These are phyloP conservation scores for Volucella bombylans DNA, from an alignment of 2,888 invertebrate species.

Conservation along the genomic window DNA sequence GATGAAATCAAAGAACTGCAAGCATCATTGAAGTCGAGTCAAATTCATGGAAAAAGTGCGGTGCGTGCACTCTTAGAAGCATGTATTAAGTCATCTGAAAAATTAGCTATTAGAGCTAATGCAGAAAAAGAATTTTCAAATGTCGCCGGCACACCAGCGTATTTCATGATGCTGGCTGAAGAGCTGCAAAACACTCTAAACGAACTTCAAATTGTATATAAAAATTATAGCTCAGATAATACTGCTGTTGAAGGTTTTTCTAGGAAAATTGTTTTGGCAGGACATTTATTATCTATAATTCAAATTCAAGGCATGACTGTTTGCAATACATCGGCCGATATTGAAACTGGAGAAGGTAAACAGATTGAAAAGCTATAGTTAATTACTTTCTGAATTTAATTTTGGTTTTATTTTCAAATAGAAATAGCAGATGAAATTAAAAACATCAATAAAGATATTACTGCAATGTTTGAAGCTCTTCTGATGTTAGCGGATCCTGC, in stretches of 20 bases:
- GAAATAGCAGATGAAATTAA: slow-evolving; percentile 86
- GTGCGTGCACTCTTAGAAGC: slow-evolving; percentile 75
- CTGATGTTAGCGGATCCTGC: slow-evolving; percentile 81
- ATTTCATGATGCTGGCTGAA: slow-evolving; percentile 77
- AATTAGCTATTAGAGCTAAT: slow-evolving; percentile 75
- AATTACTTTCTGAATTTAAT: background rate
- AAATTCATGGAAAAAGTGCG: slow-evolving; percentile 78
- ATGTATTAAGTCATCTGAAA: slow-evolving; percentile 76
- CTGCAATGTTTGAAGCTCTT: slow-evolving; percentile 83
- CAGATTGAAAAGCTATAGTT: slow-evolving; percentile 63
- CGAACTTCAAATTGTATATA: slow-evolving; percentile 75
- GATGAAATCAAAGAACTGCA: slow-evolving; percentile 77
- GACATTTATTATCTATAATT: slow-evolving; percentile 85
- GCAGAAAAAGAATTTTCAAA: slow-evolving; percentile 76
- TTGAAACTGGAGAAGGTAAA: slow-evolving; percentile 86
- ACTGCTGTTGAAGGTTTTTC: slow-evolving; percentile 77
- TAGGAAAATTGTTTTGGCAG: slow-evolving; percentile 75
- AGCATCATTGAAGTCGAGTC: slow-evolving; percentile 76
- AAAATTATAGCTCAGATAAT: slow-evolving; percentile 79
- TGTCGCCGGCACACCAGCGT: slow-evolving; percentile 75
- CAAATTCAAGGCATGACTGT: slow-evolving; percentile 90
- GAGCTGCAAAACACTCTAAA: slow-evolving; percentile 75
- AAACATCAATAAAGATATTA: slow-evolving; percentile 84
- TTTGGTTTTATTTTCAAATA: slow-evolving; percentile 76
- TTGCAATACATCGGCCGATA: slow-evolving; percentile 89